A percentile compares a stretch with the other conserved stretches of the same genome.
phyloP scores from a whole-genome alignment of 2,888 invertebrate genomes.

The Melanargia galathea region DNA sequence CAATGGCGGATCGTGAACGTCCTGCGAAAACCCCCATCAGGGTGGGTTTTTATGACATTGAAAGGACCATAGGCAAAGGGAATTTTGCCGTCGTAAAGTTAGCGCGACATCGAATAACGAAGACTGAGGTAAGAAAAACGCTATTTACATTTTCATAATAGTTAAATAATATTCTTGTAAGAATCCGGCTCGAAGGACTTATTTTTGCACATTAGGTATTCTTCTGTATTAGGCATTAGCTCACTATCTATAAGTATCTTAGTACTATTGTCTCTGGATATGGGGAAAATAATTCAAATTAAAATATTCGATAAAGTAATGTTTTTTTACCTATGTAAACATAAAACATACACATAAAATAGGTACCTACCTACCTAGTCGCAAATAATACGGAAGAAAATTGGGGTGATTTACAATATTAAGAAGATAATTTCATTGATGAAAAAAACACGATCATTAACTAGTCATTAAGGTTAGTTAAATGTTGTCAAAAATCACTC shows the following conservation, averaged over 20 bases:
- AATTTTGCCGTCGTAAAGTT: slow-evolving; percentile 99
- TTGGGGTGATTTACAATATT: too few relatives aligned
- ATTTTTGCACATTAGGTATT: not conserved
- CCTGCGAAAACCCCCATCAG: slow-evolving; percentile 88
- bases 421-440: too few relatives aligned
- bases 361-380: too few relatives aligned
- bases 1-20: slow-evolving; percentile 83
- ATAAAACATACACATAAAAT: too few relatives aligned
- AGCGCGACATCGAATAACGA: slow-evolving; percentile 98
- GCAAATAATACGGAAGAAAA: too few relatives aligned
- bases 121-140: slow-evolving; percentile 93
- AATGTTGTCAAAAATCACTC: too few relatives aligned
- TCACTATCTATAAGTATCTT: not conserved
- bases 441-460: too few relatives aligned
- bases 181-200: slow-evolving; percentile 32
- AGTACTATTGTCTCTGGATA: not conserved
- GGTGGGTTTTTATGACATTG: slow-evolving; percentile 99
- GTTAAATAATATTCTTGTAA: slow-evolving; percentile 2
- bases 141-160: not conserved
- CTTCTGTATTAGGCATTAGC: not conserved
- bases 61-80: slow-evolving; percentile 98
- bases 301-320: too few relatives aligned
- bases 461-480: too few relatives aligned
- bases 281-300: too few relatives aligned
- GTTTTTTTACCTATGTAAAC: too few relatives aligned